Conservation (phyloP, 1,140 invertebrate species). For the Hyles vespertilio region DNA sequence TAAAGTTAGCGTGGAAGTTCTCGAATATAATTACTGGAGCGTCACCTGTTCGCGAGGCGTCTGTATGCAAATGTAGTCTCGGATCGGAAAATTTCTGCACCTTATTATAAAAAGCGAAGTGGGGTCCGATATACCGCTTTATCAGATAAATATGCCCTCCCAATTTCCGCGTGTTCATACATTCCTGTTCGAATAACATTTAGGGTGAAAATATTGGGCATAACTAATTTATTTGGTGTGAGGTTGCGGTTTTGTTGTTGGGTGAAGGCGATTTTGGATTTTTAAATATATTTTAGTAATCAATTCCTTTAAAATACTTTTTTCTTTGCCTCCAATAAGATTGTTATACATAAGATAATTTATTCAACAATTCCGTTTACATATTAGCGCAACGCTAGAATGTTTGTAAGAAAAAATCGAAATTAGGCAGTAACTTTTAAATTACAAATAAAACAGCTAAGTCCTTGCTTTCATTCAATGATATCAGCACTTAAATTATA, state of each 20-base stretch:
- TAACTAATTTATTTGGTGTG: conserved; percentile 68
- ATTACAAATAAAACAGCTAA: too few relatives aligned
- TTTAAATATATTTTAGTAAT: too few relatives aligned
- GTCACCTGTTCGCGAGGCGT: conserved; percentile 61
- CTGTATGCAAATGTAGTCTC: conserved; percentile 57
- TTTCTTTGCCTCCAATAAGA: too few relatives aligned
- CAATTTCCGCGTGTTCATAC: conserved; percentile 64
- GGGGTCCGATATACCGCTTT: conserved; percentile 43
- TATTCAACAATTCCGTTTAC: too few relatives aligned
- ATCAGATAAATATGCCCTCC: conserved; percentile 65
- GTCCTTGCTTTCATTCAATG: too few relatives aligned
- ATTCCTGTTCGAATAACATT: conserved; percentile 64
- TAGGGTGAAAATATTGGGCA: conserved; percentile 73
- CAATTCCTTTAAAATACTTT: too few relatives aligned
- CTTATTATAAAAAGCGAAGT: conserved; percentile 65
- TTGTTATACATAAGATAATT: too few relatives aligned
- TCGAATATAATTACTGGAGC: conserved; percentile 62
- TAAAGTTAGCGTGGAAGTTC: conserved; percentile 53
- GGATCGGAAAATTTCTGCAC: conserved; percentile 60
- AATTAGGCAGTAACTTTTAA: too few relatives aligned
- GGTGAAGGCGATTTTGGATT: conserved; percentile 6
- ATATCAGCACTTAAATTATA: too few relatives aligned
- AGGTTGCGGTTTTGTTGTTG: neutral
- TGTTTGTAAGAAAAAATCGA: too few relatives aligned
- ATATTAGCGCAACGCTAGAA: too few relatives aligned